Evolutionary conservation across 2,113 vertebrate species (phyloP), one percentile per base, ranked within the genome.

Genomic region (Bucco capensis): DNA sequence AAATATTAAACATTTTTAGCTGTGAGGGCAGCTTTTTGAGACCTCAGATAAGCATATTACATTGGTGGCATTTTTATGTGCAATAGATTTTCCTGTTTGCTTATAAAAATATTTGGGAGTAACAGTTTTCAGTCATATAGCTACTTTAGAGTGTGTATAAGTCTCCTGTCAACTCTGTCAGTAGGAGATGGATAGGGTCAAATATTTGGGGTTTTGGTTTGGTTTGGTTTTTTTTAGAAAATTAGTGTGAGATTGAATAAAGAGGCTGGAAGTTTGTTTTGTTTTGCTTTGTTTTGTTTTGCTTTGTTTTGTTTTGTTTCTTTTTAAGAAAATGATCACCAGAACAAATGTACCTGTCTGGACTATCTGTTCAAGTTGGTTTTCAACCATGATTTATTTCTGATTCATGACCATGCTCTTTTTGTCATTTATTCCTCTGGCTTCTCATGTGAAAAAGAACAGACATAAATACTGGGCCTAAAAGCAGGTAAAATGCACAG

Each of bases 391-490:
- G 53, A 78, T 81, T 88, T 77, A 78, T 86, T 88, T 81, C 65
- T 80, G 70, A 61, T 90, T 77, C 61, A 56, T 1, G 0, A 62
- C 64, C 21, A 11, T 0, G 1, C 6, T 81, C 14, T 37, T n/a
- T 69, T 88, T 89, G 74, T 89, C 61, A 62, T 85, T 80, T 91
- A 71, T 77, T 90, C 62, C 44, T 92, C 37, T 92, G 79, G 11
- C 46, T 76, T 58, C 66, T 94, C 57, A 24, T 14, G 15, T 62
- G 66, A 75, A 88, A 81, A 84, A 79, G 54, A 93, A 33, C 51
- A 90, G 69, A 72, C 49, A 61, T 17, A 57, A 75, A 81, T 35
- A 56, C 15, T 2, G 0, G 24, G 3, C 27, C 31, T 50, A 64
- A 79, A 86, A 71, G 6, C 10, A 33, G 73, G 60, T 54, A 50